Base-by-base conservation (phyloP, 2,113 vertebrate genomes). In the Trichomycterus rosablanca region DNA sequence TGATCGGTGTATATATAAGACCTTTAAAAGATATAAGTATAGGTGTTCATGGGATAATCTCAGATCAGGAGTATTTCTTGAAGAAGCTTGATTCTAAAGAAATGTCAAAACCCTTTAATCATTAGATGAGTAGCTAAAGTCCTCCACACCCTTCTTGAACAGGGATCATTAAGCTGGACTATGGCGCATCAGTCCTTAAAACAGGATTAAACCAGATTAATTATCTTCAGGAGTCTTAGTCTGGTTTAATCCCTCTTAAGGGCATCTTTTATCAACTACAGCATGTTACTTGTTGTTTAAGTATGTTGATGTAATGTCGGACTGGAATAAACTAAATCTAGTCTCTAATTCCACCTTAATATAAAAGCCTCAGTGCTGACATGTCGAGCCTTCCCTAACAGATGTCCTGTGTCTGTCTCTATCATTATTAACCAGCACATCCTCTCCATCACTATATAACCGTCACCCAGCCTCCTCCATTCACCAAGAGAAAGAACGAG, bases 161-260 rank as follows among this genome's bases (percentile, higher is more conserved):
- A 42, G 26, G 34, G 49, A 52, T 59, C 65, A 72, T 72, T 72
- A 67, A 49, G 55, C 24, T 48, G 57, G 64, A 68, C 68, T 63
- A 72, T 63, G 20, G 59, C 14, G 30, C 24, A 54, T 63, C 46
- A 68, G 56, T 58, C 24, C 56, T 63, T 44, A 52, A 55, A 49
- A 72, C 23, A 15, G 60, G 70, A 68, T 72, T 37, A 68, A 68
- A 55, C 42, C 22, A 61, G 70, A 72, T 64, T 72, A 64, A 71
- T 71, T 60, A 71, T 50, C 56, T 71, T 66, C 50, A 66, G 62
- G 68, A 60, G 62, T 56, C 62, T 61, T 65, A 65, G 51, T 57
- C 44, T 15, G 23, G 39, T 71, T 22, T 71, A 24, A 71, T 61
- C 43, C 30, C 35, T 66, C 10, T 59, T 43, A 66, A 43, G 46